Base-by-base conservation (phyloP, 2,113 vertebrate species). In the Psilopsiagon aurifrons region DNA sequence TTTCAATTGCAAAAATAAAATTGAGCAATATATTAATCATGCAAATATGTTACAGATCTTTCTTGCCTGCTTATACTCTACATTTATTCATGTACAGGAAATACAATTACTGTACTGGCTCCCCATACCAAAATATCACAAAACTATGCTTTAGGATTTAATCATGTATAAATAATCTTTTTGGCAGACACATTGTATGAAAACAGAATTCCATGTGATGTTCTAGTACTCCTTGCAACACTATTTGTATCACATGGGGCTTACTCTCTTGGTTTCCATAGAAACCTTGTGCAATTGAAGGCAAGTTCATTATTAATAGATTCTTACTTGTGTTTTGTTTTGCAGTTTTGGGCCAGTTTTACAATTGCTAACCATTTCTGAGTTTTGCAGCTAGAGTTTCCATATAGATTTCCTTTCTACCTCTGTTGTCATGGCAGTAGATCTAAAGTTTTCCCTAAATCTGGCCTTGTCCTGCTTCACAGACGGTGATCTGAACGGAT, bases 211-310 rank as follows among this genome's bases (percentile, higher is more conserved):
- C 69, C 88, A 82, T 86, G 83, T 96, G 90, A 96, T 95, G 92
- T 47, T 81, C 62, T 60, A 94, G 63, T 83, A 76, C 74, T 95
- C 37, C 86, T 86, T 95, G 46, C 59, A 97, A 88, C 82, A 88
- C n/a, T 86, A 47, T 89, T 85, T 96, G 59, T 88, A 85, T 86
- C 63, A 75, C 46, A 69, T 63, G 70, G 88, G 33, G 69, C 43
- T 51, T 80, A 80, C 68, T 94, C 22, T 19, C 81, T 97, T 94
- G 43, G 97, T 98, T 98, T 96, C 98, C 97, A 96, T 97, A 91
- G 97, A 93, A 98, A 96, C 97, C 18, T 96, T 97, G 98, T 90
- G 81, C 95, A 94, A 79, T 86, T 96, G 91, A 96, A 96, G 88
- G 23, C 88, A 92, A 96, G 96, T 97, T 97, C 78, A 88, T 95